Evolutionary conservation across 2,888 invertebrate genomes (phyloP), one percentile per base, ranked within the genome.

Genomic region (Eupithecia pulchellata): DNA sequence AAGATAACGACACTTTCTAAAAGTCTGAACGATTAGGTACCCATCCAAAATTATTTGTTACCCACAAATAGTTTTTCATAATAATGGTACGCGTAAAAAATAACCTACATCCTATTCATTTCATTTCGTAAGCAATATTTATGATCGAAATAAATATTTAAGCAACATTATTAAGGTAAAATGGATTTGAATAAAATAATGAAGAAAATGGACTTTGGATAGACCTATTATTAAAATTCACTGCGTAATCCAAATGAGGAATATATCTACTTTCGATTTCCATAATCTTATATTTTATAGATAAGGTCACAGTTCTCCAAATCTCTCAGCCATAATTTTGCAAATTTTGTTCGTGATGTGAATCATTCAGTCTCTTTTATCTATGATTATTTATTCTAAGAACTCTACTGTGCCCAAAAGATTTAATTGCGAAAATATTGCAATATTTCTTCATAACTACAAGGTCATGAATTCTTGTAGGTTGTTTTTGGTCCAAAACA

Each of bases 231-330:
- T 62, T 30, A 66, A 64, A 68, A 68, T 69, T 25, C 34, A 14
- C 30, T 66, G 14, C 36, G 20, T 72, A 66, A 58, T 27, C 68
- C 25, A 66, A 68, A 66, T 68, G 64, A 66, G 71, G 32, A 64
- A 61, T 9, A 58, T 60, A 34, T 20, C 65, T 66, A 58, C 66
- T 70, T 66, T 70, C 66, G 13, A 63, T 61, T 69, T 52, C 62
- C 72, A 66, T 64, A 57, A 58, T 42, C 14, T 65, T 13, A 61
- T 61, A 61, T 34, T 61, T 61, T 36, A 61, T 34, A 11, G 30
- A 17, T 60, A 29, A 62, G 36, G 64, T 34, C 57, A 61, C 32
- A 32, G 25, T 61, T 61, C 25, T 34, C 61, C 34, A 34, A 34
- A 61, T 20, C 13, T 58, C 58, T 32, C 57, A 32, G 20, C 6